Evolutionary conservation across 1,140 invertebrate genomes (phyloP).

Genomic region (Harlomillsia oculata): DNA sequence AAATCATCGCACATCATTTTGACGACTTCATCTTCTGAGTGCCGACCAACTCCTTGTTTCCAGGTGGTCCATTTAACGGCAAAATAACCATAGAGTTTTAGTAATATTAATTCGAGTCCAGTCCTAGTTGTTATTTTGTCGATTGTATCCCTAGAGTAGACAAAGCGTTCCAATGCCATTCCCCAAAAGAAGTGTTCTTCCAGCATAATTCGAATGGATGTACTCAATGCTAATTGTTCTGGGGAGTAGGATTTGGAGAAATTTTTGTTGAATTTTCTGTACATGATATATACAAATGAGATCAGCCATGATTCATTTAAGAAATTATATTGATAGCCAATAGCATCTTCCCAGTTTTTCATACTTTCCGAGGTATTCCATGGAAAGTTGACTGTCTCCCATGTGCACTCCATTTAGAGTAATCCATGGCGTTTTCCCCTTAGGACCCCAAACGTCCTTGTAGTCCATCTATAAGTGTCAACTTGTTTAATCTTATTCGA

Average conservation of each 20-base stretch:
- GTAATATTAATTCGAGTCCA: not conserved
- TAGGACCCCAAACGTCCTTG: slow-evolving; percentile 23
- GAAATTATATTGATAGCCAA: too few relatives aligned
- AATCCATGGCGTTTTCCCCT: slow-evolving; percentile 42
- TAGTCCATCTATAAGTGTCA: slow-evolving; percentile 21
- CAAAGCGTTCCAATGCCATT: slow-evolving; percentile 11
- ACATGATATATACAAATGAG: not conserved
- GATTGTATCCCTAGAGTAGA: not conserved
- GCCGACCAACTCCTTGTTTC: slow-evolving; percentile 11
- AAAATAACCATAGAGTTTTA: not conserved
- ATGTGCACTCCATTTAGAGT: slow-evolving; percentile 40
- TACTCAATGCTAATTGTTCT: slow-evolving; percentile 3
- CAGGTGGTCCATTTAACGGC: slow-evolving; percentile 9
- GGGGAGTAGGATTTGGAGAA: not conserved
- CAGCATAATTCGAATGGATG: slow-evolving; percentile 12
- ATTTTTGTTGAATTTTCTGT: slow-evolving; percentile 27
- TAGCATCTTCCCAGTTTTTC: too few relatives aligned
- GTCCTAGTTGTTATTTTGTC: not conserved
- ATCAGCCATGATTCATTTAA: too few relatives aligned
- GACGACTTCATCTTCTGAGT: slow-evolving; percentile 4
- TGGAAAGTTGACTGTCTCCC: slow-evolving; percentile 39
- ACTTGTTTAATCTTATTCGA: too few relatives aligned
- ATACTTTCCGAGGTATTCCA: slow-evolving; percentile 31
- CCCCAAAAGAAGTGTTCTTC: slow-evolving; percentile 25
- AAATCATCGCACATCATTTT: slow-evolving; percentile 4